These are phyloP conservation scores for Dendroctonus valens DNA, from an alignment of 1,140 invertebrate genomes.

Conservation along the genomic window DNA sequence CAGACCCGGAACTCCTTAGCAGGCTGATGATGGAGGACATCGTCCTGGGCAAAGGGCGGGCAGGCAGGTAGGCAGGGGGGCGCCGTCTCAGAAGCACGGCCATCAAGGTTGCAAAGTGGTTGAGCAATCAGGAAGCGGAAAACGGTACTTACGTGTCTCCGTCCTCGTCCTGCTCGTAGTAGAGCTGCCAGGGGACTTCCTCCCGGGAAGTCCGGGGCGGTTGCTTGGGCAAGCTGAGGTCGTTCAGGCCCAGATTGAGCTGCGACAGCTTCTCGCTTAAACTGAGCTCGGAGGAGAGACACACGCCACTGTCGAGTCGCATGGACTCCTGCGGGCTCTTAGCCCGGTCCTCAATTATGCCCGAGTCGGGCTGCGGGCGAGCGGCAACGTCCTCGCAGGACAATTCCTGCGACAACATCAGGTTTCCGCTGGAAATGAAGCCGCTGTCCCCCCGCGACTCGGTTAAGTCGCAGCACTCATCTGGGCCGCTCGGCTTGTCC, in stretches of 20 bases:
- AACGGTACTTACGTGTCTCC: constrained; percentile 68
- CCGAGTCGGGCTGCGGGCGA: constrained; percentile 10
- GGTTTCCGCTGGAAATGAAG: constrained; percentile 56
- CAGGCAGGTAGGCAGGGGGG: too few relatives aligned
- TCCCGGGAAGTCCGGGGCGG: constrained; percentile 34
- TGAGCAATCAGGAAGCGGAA: constrained; percentile 17
- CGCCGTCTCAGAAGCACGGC: too few relatives aligned
- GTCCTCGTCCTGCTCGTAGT: constrained; percentile 65
- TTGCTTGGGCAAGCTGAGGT: constrained; percentile 40
- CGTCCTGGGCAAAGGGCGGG: too few relatives aligned
- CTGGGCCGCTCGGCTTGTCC: too few relatives aligned
- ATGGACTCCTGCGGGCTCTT: constrained; percentile 22
- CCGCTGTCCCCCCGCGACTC: constrained; percentile 51
- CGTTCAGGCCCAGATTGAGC: constrained; percentile 50
- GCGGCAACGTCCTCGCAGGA: constrained; percentile 18
- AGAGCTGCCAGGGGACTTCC: constrained; percentile 55
- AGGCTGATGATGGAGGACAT: too few relatives aligned
- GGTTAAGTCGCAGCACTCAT: neutral
- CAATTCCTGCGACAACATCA: constrained; percentile 43
- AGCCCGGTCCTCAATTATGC: constrained; percentile 35
- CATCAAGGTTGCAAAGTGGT: constrained; percentile 9
- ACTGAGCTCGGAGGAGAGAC: constrained; percentile 50
- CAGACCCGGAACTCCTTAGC: too few relatives aligned
- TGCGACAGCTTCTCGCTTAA: constrained; percentile 56
- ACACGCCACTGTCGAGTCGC: constrained; percentile 47